Evolutionary conservation across 2,113 vertebrate genomes (phyloP), one percentile per base, ranked within the genome.

Genomic region (Limnothrissa miodon): DNA sequence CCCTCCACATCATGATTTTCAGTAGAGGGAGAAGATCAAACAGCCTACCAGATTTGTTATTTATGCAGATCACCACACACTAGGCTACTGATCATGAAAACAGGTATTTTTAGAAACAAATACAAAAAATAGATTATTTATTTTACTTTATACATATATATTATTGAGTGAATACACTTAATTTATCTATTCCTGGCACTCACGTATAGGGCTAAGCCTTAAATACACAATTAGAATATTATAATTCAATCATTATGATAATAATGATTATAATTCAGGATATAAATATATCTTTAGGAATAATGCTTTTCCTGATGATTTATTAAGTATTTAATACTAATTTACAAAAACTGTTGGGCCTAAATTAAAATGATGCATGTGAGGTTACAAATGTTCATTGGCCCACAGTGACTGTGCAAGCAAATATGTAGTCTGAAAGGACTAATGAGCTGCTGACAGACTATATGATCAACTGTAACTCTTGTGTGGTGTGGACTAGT

Each of bases 391-490:
- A 62, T n/a, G 25, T 62, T 62, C 25, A 62, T 62, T n/a, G 29
- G 29, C 51, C 3, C 19, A 21, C 51, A 23, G 23, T 56, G 6
- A 62, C 11, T 74, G 66, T 4, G 66, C 6, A 42, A 36, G 3
- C 9, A 15, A 29, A 62, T 62, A 74, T 74, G 66, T 33, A 15
- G 33, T 74, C 66, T 19, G 25, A 29, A 74, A 74, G 33, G 10
- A 33, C 29, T 74, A 74, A 74, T 74, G 66, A 74, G 66, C 29
- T 39, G 33, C 11, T 36, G 29, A 15, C 33, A 74, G 66, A 11
- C 29, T 74, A 74, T 36, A 36, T 74, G 66, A 29, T 33, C 66
- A 74, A 74, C 36, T 36, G 36, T 74, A 74, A 74, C 66, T 74
- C 29, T 33, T 17, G 59, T 9, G 25, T 56, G 29, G 29, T 74